phyloP scores from a whole-genome alignment of 2,888 invertebrate species.

The Monoplex corrugatus region DNA sequence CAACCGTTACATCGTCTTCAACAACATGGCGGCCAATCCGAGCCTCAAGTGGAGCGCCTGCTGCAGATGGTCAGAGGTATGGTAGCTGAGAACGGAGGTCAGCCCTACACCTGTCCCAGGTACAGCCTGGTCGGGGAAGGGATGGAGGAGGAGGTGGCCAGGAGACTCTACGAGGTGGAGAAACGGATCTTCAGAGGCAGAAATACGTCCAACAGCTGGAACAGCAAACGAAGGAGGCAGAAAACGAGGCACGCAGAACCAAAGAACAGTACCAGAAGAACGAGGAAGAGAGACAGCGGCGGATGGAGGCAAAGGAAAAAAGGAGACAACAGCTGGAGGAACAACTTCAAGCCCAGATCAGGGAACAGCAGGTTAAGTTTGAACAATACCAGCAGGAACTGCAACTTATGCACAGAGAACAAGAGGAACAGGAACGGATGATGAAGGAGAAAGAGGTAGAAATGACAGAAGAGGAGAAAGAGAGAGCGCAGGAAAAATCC shows the following conservation, averaged over 20 bases:
- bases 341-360: not conserved
- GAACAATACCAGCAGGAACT: not conserved
- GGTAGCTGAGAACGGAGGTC: not conserved
- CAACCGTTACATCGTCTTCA: not conserved
- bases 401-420: not conserved
- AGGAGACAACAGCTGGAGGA: not conserved
- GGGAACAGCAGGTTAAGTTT: not conserved
- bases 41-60: conserved; percentile 31
- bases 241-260: not conserved
- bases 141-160: not conserved
- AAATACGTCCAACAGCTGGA: not conserved
- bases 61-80: not conserved
- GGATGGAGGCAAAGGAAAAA: not conserved
- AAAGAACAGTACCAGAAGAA: not conserved
- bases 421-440: not conserved
- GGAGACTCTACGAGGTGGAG: not conserved
- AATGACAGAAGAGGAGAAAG: not conserved
- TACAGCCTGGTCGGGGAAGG: conserved; percentile 29
- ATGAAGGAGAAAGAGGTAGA: not conserved
- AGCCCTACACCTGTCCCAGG: conserved; percentile 40
- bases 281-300: not conserved
- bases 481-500: not conserved
- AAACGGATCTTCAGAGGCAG: not conserved
- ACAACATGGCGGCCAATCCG: conserved; percentile 12
- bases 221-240: not conserved